These are phyloP conservation scores for Noctua pronuba DNA, from an alignment of 2,888 invertebrate genomes.

Conservation along the genomic window DNA sequence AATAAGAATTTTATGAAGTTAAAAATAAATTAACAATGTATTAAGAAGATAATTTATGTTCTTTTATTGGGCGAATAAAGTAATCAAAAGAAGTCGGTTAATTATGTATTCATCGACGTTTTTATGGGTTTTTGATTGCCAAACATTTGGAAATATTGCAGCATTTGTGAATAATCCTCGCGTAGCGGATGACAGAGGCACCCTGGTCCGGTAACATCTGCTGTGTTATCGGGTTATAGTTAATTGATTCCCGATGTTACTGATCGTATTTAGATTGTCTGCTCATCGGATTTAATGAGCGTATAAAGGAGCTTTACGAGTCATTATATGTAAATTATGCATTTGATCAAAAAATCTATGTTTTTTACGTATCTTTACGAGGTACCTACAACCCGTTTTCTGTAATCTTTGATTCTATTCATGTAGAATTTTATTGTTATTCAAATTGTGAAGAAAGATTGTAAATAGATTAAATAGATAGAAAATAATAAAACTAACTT, in stretches of 20 bases:
- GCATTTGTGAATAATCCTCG: constrained; percentile 25
- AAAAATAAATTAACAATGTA: constrained; percentile 16
- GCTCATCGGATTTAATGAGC: constrained; percentile 69
- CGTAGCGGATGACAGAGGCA: constrained; percentile 37
- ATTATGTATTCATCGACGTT: constrained; percentile 28
- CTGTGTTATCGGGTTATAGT: constrained; percentile 65
- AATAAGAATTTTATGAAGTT: constrained; percentile 13
- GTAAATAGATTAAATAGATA: background rate
- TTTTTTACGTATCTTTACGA: constrained; percentile 21
- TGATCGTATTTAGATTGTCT: constrained; percentile 68
- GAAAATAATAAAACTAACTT: constrained; percentile 5
- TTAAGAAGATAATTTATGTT: constrained; percentile 29
- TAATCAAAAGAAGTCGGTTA: constrained; percentile 23
- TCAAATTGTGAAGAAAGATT: constrained; percentile 7
- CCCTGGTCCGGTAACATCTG: constrained; percentile 69
- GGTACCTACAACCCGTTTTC: constrained; percentile 10
- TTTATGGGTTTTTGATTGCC: constrained; percentile 40
- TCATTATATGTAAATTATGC: constrained; percentile 53
- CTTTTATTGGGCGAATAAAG: constrained; percentile 42
- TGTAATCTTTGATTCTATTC: constrained; percentile 13
- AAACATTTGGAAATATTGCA: constrained; percentile 3
- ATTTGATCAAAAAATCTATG: constrained; percentile 31
- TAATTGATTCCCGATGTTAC: constrained; percentile 76
- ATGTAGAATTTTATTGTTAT: constrained; percentile 36
- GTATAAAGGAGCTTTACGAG: constrained; percentile 65